phyloP scores from a whole-genome alignment of 2,113 vertebrate genomes.

The Ceuthmochares aereus region DNA sequence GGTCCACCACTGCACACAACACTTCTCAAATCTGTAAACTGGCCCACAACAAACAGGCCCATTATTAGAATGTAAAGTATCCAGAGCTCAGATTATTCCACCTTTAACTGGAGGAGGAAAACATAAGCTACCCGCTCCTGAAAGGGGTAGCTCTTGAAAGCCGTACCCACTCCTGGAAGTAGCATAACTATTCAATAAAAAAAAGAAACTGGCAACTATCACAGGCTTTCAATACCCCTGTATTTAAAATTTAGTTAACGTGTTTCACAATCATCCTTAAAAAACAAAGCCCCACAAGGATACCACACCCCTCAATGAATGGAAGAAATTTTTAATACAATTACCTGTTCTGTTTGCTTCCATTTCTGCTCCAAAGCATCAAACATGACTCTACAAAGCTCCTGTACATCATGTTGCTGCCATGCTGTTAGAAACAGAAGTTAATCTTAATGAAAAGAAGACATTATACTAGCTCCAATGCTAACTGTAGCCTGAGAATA shows the following conservation, averaged over 20 bases:
- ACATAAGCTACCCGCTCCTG: background rate
- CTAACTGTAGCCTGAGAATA: background rate
- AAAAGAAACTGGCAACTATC: background rate
- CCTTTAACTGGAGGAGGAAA: background rate
- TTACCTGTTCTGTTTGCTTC: conserved; percentile 98
- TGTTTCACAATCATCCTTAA: background rate
- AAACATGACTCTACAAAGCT: conserved; percentile 99
- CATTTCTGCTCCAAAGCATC: conserved; percentile 99
- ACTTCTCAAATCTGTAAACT: rapidly evolving
- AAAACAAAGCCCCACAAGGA: background rate
- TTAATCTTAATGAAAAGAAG: conserved; percentile 23
- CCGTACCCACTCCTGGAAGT: rapidly evolving
- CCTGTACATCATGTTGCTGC: conserved; percentile 99
- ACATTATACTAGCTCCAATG: background rate
- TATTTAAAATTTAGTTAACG: background rate
- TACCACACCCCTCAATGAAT: background rate
- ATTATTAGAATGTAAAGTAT: background rate
- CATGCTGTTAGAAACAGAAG: conserved; percentile 85
- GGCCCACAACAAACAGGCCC: background rate
- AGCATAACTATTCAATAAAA: background rate
- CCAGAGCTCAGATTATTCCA: background rate
- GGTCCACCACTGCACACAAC: background rate
- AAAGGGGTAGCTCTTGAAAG: too few species aligned
- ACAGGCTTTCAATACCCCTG: background rate
- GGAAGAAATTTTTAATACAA: background rate